Base-by-base conservation (phyloP, 2,888 invertebrate species). In the Muscina levida region DNA sequence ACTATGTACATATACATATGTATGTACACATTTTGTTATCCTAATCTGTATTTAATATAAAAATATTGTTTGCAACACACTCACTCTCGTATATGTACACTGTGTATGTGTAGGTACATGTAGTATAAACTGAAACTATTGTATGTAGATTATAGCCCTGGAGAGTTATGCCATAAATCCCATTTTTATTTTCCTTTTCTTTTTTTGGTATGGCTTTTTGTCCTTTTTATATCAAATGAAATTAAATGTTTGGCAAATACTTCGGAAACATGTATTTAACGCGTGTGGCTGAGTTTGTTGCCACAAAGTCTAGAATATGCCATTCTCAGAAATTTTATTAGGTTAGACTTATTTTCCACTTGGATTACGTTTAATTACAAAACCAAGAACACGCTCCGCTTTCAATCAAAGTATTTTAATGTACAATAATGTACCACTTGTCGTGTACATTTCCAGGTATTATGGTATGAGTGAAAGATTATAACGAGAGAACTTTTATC, bases 231-330 rank as follows among this genome's bases (percentile, higher is more conserved):
- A 48, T 62, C 10, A 51, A 75, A 57, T 67, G 62, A 80, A 79
- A 74, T 84, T 85, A 80, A 82, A 86, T 83, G 82, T 77, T 72
- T 84, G 72, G 79, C 77, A 73, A 82, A 80, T 74, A 70, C 19
- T 42, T 39, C 39, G 11, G 13, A 10, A 6, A 53, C 13, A 44
- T 44, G n/a, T 11, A 44, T n/a, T 31, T 31, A 31, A n/a, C 8
- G 31, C 4, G 4, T 31, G 31, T 31, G 31, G 8, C 3, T 31
- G 31, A 31, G 31, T 24, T 13, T 53, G 31, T 31, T 31, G 3
- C 8, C 8, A 31, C n/a, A n/a, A n/a, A n/a, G n/a, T n/a, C n/a
- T n/a, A n/a, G 31, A 5, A 31, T 31, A 5, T 31, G 8, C 8
- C 3, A 6, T 24, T 53, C 53, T 24, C 8, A 8, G 31, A 31